phyloP scores from a whole-genome alignment of 1,140 invertebrate genomes.

The Steinernema khuongi region DNA sequence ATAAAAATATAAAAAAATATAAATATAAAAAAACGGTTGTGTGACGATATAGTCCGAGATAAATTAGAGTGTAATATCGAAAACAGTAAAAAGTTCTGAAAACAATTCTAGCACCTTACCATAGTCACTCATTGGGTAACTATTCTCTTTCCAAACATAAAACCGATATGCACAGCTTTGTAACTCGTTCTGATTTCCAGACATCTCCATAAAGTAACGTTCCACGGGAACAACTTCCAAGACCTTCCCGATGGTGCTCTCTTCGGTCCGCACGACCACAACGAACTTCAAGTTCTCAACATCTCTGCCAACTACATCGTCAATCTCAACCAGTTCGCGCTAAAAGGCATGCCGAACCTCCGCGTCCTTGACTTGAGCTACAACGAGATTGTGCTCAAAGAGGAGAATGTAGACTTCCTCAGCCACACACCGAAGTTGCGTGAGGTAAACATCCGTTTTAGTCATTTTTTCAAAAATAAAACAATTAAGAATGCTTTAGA shows the following conservation, averaged over 20 bases:
- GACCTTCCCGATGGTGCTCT: slow-evolving; percentile 51
- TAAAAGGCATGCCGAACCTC: slow-evolving; percentile 52
- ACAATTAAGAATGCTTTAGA: background rate
- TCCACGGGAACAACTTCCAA: slow-evolving; percentile 58
- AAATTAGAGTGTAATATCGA: too few relatives aligned
- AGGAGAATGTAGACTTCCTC: slow-evolving; percentile 53
- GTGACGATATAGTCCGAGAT: too few relatives aligned
- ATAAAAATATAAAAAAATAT: too few relatives aligned
- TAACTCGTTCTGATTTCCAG: too few relatives aligned
- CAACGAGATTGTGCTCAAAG: slow-evolving; percentile 53
- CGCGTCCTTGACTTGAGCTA: slow-evolving; percentile 52
- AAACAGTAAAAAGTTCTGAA: too few relatives aligned
- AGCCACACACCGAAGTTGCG: slow-evolving; percentile 49
- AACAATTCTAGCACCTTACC: too few relatives aligned
- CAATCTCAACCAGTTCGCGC: slow-evolving; percentile 51
- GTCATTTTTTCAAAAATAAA: background rate
- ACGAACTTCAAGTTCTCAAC: slow-evolving; percentile 42
- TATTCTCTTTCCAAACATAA: too few relatives aligned
- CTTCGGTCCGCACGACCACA: slow-evolving; percentile 44
- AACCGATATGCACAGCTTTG: too few relatives aligned
- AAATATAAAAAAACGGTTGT: too few relatives aligned
- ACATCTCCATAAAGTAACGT: slow-evolving; percentile 47
- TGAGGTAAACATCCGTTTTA: slow-evolving; percentile 34
- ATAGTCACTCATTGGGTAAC: too few relatives aligned
- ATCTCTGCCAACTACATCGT: slow-evolving; percentile 59